Conservation (phyloP, 1,140 invertebrate genomes). For the Magallana angulata region DNA sequence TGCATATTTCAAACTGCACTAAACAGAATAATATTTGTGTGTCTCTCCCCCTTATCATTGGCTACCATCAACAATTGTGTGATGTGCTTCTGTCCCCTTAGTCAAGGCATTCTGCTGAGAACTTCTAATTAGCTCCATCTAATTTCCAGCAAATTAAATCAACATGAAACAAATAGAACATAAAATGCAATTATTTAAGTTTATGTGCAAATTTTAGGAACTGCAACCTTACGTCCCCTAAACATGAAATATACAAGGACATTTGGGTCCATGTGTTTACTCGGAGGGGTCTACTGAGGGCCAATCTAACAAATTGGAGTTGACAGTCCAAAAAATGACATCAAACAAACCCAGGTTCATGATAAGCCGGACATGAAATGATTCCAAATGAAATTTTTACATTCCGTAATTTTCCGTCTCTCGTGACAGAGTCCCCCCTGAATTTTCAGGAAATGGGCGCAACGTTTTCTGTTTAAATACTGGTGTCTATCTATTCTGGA, state of each 20-base stretch:
- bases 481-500: constrained; percentile 9
- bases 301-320: constrained; percentile 34
- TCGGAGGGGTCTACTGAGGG: background rate
- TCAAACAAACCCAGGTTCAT: constrained; percentile 7
- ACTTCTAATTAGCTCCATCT: constrained; percentile 33
- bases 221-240: constrained; percentile 28
- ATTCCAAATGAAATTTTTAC: constrained; percentile 30
- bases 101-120: constrained; percentile 16
- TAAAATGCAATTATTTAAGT: constrained; percentile 37
- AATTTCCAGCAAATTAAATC: constrained; percentile 34
- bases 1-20: constrained; percentile 12
- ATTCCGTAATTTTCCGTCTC: constrained; percentile 3
- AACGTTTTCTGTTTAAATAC: background rate
- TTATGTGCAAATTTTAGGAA: constrained; percentile 31
- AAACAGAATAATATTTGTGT: background rate
- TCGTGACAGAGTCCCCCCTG: background rate
- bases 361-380: constrained; percentile 17
- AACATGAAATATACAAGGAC: constrained; percentile 28
- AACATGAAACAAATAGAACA: constrained; percentile 36
- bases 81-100: background rate
- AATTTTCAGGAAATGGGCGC: constrained; percentile 21
- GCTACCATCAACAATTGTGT: constrained; percentile 18
- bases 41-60: background rate
- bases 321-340: constrained; percentile 34
- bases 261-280: constrained; percentile 18